Conservation (phyloP, 2,113 vertebrate species). For the Oxyruncus cristatus region DNA sequence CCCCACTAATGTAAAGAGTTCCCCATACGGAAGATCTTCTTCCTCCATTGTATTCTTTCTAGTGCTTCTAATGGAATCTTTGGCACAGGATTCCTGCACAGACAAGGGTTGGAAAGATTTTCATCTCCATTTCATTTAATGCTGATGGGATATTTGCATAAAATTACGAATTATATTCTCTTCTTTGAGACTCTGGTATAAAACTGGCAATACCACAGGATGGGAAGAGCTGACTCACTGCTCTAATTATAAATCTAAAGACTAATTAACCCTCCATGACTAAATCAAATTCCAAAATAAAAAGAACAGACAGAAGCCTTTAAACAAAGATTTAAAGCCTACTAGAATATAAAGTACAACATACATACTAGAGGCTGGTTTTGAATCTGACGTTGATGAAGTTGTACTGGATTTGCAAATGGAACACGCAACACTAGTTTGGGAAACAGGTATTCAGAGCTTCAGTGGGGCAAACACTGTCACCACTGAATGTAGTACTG, state of each 20-base stretch:
- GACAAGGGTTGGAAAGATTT: neutral
- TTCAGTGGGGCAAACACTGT: neutral
- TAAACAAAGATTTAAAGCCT: conserved; percentile 17
- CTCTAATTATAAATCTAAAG: conserved; percentile 38
- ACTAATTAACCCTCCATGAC: conserved; percentile 41
- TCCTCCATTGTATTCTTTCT: neutral
- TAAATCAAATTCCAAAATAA: conserved; percentile 41
- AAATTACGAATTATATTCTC: neutral
- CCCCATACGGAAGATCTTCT: neutral
- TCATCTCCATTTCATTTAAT: neutral
- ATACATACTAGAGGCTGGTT: neutral
- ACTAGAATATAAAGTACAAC: conserved; percentile 11
- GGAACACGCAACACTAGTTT: neutral
- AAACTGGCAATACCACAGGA: neutral
- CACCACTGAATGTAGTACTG: neutral
- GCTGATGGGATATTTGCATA: conserved; percentile 33
- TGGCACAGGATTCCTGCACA: neutral
- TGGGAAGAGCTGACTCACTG: neutral
- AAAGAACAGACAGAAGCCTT: neutral
- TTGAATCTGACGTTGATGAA: conserved; percentile 9
- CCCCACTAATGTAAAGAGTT: neutral
- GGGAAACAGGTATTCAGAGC: neutral
- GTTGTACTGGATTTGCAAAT: neutral
- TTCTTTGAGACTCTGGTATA: neutral
- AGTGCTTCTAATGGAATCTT: neutral